Evolutionary conservation across 2,888 invertebrate species (phyloP).

Genomic region (Orchesellides sinensis): DNA sequence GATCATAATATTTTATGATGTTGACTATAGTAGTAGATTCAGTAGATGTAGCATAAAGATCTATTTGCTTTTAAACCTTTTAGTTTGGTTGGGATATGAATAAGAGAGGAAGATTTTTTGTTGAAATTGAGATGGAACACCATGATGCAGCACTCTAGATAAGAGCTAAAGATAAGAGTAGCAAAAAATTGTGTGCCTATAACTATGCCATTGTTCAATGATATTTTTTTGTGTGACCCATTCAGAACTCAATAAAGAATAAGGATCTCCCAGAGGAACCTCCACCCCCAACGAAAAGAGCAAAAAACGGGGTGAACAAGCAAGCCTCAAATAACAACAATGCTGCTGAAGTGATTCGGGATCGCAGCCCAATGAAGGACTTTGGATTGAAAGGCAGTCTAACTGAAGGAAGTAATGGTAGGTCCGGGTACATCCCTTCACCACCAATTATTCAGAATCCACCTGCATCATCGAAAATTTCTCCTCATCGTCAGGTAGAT

Average conservation of each 20-base stretch:
- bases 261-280: constrained; percentile 61
- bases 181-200: constrained; percentile 20
- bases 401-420: constrained; percentile 46
- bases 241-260: constrained; percentile 74
- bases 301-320: constrained; percentile 60
- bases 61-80: too few species aligned
- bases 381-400: constrained; percentile 51
- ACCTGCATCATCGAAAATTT: constrained; percentile 63
- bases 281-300: constrained; percentile 59
- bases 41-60: too few species aligned
- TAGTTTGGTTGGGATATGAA: too few species aligned
- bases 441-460: constrained; percentile 56
- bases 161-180: not conserved
- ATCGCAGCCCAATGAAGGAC: constrained; percentile 62
- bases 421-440: constrained; percentile 57
- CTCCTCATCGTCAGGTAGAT: constrained; percentile 42
- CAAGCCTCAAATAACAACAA: constrained; percentile 53
- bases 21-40: too few species aligned
- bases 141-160: too few species aligned
- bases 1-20: too few species aligned
- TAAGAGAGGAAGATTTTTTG: too few species aligned
- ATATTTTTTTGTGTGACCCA: constrained; percentile 2
- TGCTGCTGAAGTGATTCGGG: constrained; percentile 49
- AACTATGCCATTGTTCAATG: not conserved
- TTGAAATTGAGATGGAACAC: too few species aligned